Percentiles rank a stretch among this genome's conserved stretches.
phyloP scores from a whole-genome alignment of 2,113 vertebrate genomes.

The Pseudorasbora parva region DNA sequence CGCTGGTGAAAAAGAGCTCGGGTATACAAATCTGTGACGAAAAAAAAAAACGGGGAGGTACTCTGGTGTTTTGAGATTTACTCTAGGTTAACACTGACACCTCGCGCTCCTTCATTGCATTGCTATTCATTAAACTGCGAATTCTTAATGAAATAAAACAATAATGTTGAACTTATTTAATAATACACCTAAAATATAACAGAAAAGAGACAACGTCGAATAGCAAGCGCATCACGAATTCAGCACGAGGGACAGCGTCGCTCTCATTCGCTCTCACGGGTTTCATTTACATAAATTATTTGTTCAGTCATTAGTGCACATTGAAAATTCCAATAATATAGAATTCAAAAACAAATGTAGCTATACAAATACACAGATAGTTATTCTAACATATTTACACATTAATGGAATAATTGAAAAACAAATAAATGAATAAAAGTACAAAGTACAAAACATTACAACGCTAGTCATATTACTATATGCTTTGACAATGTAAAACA shows the following conservation, averaged over 20 bases:
- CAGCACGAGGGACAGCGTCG: constrained; percentile 28
- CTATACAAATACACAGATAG: neutral
- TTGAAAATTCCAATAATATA: neutral
- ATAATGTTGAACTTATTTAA: neutral
- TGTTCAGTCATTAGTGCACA: neutral
- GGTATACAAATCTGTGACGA: neutral
- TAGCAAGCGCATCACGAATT: neutral
- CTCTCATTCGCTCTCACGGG: neutral
- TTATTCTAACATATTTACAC: no score
- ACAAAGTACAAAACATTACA: neutral
- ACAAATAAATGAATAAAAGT: no score
- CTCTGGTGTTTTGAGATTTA: neutral
- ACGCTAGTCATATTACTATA: neutral
- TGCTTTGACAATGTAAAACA: neutral
- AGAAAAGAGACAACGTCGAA: neutral
- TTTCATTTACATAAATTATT: neutral
- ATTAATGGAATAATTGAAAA: no score
- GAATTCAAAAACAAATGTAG: neutral
- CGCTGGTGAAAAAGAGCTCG: neutral
- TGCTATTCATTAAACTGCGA: neutral
- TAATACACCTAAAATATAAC: neutral
- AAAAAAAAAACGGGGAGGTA: neutral
- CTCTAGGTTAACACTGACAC: constrained; percentile 50
- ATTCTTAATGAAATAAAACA: neutral
- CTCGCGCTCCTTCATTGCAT: constrained; percentile 33